phyloP scores from a whole-genome alignment of 2,113 vertebrate species.

The Pogonocichla stellata region DNA sequence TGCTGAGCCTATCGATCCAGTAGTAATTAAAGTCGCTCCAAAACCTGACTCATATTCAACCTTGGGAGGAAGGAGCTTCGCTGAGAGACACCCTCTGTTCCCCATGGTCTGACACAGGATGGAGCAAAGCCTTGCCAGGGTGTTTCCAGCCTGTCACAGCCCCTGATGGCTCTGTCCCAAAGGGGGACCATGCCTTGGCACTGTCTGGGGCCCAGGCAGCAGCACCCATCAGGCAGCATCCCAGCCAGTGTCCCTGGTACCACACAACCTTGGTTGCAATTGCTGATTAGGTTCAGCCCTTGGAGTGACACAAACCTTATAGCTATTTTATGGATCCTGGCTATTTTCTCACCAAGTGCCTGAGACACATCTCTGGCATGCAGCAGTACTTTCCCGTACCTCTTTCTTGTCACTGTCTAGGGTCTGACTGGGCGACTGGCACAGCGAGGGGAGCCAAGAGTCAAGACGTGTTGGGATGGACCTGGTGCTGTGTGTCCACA shows the following conservation, averaged over 20 bases:
- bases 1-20: conserved; percentile 57
- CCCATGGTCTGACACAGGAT: fast-evolving
- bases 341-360: not conserved
- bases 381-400: not conserved
- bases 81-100: conserved; percentile 3
- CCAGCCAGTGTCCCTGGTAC: not conserved
- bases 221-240: not conserved
- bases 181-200: fast-evolving
- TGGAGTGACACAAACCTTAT: fast-evolving
- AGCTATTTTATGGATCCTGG: not conserved
- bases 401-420: not conserved
- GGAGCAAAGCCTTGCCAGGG: not conserved
- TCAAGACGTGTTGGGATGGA: not conserved
- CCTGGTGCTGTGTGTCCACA: fast-evolving
- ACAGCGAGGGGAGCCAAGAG: not conserved
- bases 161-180: not conserved
- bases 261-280: fast-evolving
- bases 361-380: not conserved
- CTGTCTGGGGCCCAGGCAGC: not conserved
- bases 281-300: not conserved
- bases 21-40: conserved; percentile 64
- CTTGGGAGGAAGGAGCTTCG: conserved; percentile 31
- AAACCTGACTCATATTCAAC: conserved; percentile 68
- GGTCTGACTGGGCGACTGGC: not conserved
- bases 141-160: not conserved